Percentiles rank a stretch among this genome's conserved stretches.
Conservation (phyloP, 2,797 vertebrate species). For the Numenius phaeopus region DNA sequence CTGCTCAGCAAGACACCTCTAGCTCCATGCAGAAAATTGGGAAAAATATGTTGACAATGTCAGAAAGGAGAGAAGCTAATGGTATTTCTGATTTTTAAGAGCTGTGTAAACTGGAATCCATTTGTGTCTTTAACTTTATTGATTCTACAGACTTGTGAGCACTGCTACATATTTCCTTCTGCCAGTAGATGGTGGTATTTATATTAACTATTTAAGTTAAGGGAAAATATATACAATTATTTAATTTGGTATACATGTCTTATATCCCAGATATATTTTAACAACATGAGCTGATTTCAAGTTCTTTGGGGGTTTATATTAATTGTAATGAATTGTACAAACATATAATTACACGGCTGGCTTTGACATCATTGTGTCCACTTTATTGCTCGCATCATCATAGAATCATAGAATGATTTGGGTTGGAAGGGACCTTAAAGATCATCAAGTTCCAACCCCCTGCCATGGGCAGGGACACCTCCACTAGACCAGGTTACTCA, state of each 20-base stretch:
- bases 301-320: neutral
- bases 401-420: neutral
- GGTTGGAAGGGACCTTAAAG: neutral
- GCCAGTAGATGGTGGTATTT: conserved; percentile 63
- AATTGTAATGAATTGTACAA: neutral
- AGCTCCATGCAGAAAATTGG: neutral
- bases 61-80: neutral
- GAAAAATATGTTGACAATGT: neutral
- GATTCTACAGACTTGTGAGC: neutral
- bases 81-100: conserved; percentile 1
- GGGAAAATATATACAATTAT: neutral
- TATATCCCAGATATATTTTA: neutral
- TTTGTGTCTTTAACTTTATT: conserved; percentile 34
- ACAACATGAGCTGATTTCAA: neutral
- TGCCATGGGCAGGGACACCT: neutral
- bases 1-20: neutral
- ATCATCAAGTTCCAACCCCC: no score
- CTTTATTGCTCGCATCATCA: neutral
- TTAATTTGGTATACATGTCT: neutral
- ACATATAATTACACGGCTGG: neutral
- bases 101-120: neutral
- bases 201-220: conserved; percentile 24
- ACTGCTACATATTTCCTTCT: neutral
- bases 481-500: neutral
- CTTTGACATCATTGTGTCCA: neutral